Conservation (phyloP, 2,888 invertebrate species). For the Lycaena phlaeas region DNA sequence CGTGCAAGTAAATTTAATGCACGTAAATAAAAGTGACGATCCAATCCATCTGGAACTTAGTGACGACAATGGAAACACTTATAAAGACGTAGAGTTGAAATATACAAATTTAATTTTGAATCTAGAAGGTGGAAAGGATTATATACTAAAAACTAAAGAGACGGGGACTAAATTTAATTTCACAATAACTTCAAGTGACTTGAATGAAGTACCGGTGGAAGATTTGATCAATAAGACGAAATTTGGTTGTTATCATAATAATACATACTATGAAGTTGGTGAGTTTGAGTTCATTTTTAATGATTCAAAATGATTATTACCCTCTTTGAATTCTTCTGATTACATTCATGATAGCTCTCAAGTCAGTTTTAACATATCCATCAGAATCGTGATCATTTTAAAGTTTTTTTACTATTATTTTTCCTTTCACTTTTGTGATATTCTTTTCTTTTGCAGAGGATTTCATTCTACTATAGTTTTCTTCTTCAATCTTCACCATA, state of each 20-base stretch:
- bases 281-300: constrained; percentile 24
- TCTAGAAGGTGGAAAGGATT: constrained; percentile 55
- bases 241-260: constrained; percentile 49
- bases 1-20: constrained; percentile 58
- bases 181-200: constrained; percentile 45
- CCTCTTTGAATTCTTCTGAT: too few relatives aligned
- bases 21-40: constrained; percentile 43
- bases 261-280: constrained; percentile 53
- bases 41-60: constrained; percentile 56
- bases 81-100: constrained; percentile 47
- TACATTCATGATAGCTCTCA: too few relatives aligned
- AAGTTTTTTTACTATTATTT: too few relatives aligned
- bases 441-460: too few relatives aligned
- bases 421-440: too few relatives aligned
- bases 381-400: too few relatives aligned
- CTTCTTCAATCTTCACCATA: too few relatives aligned
- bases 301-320: background rate
- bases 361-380: too few relatives aligned
- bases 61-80: constrained; percentile 49
- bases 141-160: constrained; percentile 59
- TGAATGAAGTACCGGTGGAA: constrained; percentile 30
- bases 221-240: constrained; percentile 30
- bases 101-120: constrained; percentile 54
- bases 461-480: too few relatives aligned
- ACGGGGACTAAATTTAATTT: constrained; percentile 64